Evolutionary conservation across 2,888 invertebrate genomes (phyloP).

Genomic region (Lasioglossum malachurum): DNA sequence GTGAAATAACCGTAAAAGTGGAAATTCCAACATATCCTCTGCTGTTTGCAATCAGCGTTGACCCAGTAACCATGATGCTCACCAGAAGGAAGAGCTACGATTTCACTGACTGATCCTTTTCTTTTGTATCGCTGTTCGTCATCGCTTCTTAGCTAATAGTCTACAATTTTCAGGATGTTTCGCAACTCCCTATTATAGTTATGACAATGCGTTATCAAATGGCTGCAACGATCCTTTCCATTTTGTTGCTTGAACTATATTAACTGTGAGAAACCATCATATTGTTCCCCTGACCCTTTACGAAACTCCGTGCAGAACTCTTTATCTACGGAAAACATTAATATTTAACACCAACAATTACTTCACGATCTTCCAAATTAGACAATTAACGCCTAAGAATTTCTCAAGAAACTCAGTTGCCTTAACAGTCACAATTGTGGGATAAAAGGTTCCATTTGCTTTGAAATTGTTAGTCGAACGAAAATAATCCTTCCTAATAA

Average conservation of each 20-base stretch:
- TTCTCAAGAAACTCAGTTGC: not conserved
- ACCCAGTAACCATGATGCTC: conserved; percentile 64
- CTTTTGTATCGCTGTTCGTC: conserved; percentile 37
- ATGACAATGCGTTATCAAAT: conserved; percentile 31
- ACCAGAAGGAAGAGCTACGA: conserved; percentile 51
- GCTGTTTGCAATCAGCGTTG: conserved; percentile 54
- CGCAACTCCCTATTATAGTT: conserved; percentile 13
- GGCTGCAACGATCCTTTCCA: not conserved
- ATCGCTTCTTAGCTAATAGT: conserved; percentile 42
- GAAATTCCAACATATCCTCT: conserved; percentile 48
- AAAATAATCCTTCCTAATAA: not conserved
- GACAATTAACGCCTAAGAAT: not conserved
- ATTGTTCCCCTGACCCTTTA: not conserved
- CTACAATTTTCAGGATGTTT: conserved; percentile 46
- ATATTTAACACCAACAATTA: not conserved
- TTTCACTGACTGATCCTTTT: conserved; percentile 64
- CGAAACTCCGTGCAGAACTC: not conserved
- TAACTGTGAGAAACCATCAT: not conserved
- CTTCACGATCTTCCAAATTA: not conserved
- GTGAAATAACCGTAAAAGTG: conserved; percentile 56
- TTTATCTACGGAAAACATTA: not conserved
- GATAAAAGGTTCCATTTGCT: not conserved
- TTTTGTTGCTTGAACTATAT: conserved; percentile 12
- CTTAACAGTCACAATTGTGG: not conserved
- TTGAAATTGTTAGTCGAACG: too few species aligned